Evolutionary conservation across 2,797 vertebrate genomes (phyloP), one percentile per base, ranked within the genome.

Genomic region (Alectoris magna): DNA sequence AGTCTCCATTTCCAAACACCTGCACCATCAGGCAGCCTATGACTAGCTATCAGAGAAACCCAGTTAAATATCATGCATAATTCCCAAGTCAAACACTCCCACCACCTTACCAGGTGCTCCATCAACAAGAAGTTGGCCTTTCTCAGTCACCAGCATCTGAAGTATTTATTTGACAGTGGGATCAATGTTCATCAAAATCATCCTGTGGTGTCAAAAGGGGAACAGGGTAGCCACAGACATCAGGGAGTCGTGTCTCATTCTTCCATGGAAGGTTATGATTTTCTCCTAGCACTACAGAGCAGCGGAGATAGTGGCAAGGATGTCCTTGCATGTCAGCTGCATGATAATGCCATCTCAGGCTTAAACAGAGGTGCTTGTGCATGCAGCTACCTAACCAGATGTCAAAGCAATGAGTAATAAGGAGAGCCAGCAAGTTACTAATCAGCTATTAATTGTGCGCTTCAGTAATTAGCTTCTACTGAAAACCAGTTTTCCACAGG

Each of bases 401-500:
- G 88, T 66, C 90, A 74, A 69, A 80, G 69, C 5, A 6, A 12
- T 93, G 91, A 93, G 84, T 94, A 90, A 94, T 26, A 41, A 59
- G 41, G 80, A 88, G 80, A 73, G 53, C 73, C 81, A 87, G 62
- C 48, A 69, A 77, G 36, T 44, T 91, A 56, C 62, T 77, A 84
- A 75, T 24, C 84, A 87, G 46, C 49, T 90, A 12, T 88, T 85
- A 80, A 83, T 66, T 82, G 31, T 39, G 34, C 38, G 48, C 48
- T 64, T 58, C 69, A 29, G 48, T 93, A 94, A 90, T 74, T 70
- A 82, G 53, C 58, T 88, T 39, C 88, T 88, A 41, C 64, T 73
- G 76, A 82, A 95, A 95, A 90, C 73, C 90, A 53, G 92, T 78
- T 86, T 84, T 96, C 71, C 89, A 91, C 4, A 2, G 70, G 60